A percentile compares a stretch with the other conserved stretches of the same genome.
Conservation (phyloP, 2,888 invertebrate genomes). For the Apamea sordens region DNA sequence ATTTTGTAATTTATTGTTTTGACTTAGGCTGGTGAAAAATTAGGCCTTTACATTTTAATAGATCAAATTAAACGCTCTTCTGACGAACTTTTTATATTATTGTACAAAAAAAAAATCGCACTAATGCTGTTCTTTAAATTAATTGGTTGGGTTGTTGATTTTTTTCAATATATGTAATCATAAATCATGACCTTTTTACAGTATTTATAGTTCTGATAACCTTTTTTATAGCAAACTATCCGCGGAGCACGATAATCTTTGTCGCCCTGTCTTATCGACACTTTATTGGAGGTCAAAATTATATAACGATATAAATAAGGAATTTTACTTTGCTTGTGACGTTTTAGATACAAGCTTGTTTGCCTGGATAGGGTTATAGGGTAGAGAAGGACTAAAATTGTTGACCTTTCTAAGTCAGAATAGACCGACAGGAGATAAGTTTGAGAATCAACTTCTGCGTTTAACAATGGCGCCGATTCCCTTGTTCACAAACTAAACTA, state of each 20-base stretch:
- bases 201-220: constrained; percentile 52
- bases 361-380: not conserved
- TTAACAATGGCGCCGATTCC: no score
- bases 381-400: not conserved
- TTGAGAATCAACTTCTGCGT: not conserved
- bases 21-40: not conserved
- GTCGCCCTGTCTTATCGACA: constrained; percentile 44
- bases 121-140: not conserved
- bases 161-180: not conserved
- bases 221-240: constrained; percentile 58
- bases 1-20: not conserved
- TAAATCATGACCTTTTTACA: constrained; percentile 29
- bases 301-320: constrained; percentile 50
- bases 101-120: not conserved
- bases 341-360: constrained; percentile 26
- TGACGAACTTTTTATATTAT: not conserved
- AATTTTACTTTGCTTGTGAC: constrained; percentile 42
- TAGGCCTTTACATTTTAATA: not conserved
- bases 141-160: not conserved
- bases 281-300: constrained; percentile 50
- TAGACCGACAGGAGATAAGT: not conserved
- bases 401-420: not conserved
- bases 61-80: not conserved
- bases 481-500: no score
- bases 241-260: constrained; percentile 50